Base-by-base conservation (phyloP, 2,888 invertebrate genomes). In the Tinea pellionella region DNA sequence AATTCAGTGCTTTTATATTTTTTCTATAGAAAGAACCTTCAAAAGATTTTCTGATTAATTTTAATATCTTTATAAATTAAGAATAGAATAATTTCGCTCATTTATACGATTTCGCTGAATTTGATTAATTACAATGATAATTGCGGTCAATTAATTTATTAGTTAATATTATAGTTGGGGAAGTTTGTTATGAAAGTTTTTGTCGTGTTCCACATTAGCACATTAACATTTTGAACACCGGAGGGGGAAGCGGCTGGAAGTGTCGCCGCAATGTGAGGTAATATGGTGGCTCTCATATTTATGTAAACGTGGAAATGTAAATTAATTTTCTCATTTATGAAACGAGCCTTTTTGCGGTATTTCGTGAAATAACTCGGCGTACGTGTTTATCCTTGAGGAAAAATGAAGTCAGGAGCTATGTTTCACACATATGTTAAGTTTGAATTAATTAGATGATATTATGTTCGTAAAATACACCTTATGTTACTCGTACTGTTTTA, bases 251-350 rank as follows among this genome's bases (percentile, higher is more conserved):
- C 47, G 16, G 37, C 15, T 15, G 13, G 7, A 61, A 62, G 62
- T 62, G 63, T 59, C 61, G 61, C 19, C 32, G 32, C 29, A 74
- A 70, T 68, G 69, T 67, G 70, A 67, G 69, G 73, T 72, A 73
- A 73, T 75, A 75, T 68, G 65, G 67, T 68, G 43, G 47, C 70
- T 68, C 68, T 72, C 70, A 75, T 78, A 77, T 79, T 78, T 76
- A 78, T 74, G 74, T 78, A 74, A 80, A 75, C 72, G 77, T 69
- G 70, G 69, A 75, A 78, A 80, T 81, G 77, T 75, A 78, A 80
- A 80, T 81, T 81, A 78, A 80, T 80, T 77, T 75, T 68, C 66
- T 67, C 75, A 71, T 75, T 79, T 75, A 77, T 74, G 69, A 72
- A 76, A 78, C 68, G 68, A 74, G 71, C 74, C 69, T 73, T 78